phyloP scores from a whole-genome alignment of 2,113 vertebrate species.

The Acrocephalus arundinaceus region DNA sequence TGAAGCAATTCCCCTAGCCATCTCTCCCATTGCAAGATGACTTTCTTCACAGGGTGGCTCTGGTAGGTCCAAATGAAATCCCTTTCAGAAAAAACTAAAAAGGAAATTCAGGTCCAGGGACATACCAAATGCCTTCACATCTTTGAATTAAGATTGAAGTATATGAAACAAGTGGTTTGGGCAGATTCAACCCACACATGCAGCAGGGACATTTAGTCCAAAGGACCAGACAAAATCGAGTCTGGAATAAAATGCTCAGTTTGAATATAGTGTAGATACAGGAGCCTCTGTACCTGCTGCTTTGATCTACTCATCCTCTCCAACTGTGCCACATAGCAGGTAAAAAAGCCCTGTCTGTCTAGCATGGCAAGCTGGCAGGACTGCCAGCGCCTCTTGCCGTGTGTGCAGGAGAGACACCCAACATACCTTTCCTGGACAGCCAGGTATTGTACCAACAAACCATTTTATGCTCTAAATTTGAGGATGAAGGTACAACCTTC shows the following conservation, averaged over 20 bases:
- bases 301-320: background rate
- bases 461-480: background rate
- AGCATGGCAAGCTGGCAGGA: background rate
- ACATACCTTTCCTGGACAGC: background rate
- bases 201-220: background rate
- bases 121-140: background rate
- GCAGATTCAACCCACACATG: background rate
- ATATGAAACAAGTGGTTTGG: background rate
- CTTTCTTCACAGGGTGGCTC: background rate
- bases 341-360: background rate
- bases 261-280: background rate
- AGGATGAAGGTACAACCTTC: background rate
- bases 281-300: background rate
- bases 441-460: background rate
- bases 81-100: background rate
- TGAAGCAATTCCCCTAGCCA: accelerated
- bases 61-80: background rate
- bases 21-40: background rate
- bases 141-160: background rate
- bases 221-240: background rate
- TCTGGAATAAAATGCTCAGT: background rate
- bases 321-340: background rate
- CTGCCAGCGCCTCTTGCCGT: background rate
- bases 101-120: background rate
- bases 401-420: background rate